phyloP scores from a whole-genome alignment of 2,113 vertebrate genomes.

The Notiomystis cincta region DNA sequence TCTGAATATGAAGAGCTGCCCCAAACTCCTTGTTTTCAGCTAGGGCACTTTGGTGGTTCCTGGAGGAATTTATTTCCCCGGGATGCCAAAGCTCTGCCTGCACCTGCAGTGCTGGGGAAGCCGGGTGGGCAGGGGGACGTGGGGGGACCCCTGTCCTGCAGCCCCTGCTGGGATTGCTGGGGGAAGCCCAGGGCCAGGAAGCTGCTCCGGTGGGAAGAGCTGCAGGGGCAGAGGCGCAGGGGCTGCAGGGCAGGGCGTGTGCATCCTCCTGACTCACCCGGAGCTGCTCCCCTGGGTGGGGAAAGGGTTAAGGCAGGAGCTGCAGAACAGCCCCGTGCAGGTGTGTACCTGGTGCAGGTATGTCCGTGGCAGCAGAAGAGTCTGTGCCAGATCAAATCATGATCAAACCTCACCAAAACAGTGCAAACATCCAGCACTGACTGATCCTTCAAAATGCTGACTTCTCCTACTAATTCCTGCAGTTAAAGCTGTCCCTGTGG shows the following conservation, averaged over 20 bases:
- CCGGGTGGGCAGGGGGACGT: rapidly evolving
- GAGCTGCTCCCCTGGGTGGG: neutral
- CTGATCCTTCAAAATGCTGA: neutral
- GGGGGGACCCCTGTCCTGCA: neutral
- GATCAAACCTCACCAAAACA: neutral
- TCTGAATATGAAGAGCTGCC: rapidly evolving
- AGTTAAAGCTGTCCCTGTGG: neutral
- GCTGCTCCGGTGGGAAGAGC: neutral
- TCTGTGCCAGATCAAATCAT: neutral
- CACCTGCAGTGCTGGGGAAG: neutral
- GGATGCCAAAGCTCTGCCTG: neutral
- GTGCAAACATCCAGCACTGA: neutral
- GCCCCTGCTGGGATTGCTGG: rapidly evolving
- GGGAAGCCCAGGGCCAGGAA: neutral
- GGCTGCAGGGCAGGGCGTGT: neutral
- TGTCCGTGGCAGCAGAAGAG: neutral
- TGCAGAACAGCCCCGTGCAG: neutral
- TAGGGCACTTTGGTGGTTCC: neutral
- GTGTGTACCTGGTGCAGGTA: neutral
- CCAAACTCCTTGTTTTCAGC: neutral
- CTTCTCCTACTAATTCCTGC: neutral
- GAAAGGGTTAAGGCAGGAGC: neutral
- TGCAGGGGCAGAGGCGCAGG: neutral
- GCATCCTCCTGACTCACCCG: constrained; percentile 14
- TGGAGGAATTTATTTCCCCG: neutral